phyloP scores from a whole-genome alignment of 1,140 invertebrate genomes.

The Pemphigus obesinymphae region DNA sequence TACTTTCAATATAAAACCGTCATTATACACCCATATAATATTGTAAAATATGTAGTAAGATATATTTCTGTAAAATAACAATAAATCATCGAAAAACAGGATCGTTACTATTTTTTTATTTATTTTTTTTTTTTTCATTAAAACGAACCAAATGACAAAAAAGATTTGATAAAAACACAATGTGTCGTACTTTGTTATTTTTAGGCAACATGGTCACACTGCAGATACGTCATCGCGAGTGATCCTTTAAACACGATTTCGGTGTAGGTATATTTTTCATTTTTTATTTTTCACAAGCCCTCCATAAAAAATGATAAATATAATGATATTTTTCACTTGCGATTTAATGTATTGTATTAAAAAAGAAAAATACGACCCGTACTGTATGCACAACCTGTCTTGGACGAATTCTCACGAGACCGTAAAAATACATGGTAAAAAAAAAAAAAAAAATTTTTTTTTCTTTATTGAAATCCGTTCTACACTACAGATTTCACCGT shows the following conservation, averaged over 20 bases:
- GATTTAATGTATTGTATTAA: not conserved
- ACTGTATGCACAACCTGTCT: not conserved
- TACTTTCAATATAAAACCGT: too few relatives aligned
- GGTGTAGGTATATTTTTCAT: not conserved
- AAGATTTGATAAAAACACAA: not conserved
- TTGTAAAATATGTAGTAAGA: not conserved
- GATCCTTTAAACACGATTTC: not conserved
- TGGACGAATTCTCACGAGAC: not conserved
- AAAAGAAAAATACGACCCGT: not conserved
- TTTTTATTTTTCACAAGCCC: not conserved
- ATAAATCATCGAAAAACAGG: not conserved
- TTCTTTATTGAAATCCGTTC: not conserved
- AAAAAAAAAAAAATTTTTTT: too few relatives aligned
- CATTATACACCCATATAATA: not conserved
- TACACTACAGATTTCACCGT: slow-evolving; percentile 23
- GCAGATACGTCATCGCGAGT: not conserved
- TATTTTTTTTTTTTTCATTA: not conserved
- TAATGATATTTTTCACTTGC: not conserved
- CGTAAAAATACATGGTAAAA: slow-evolving; percentile 23
- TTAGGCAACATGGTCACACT: not conserved
- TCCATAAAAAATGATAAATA: not conserved
- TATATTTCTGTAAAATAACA: not conserved
- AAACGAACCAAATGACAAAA: not conserved
- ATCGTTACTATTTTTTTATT: not conserved
- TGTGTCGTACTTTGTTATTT: not conserved